These are phyloP conservation scores for Brienomyrus brachyistius DNA, from an alignment of 2,113 vertebrate species.

Conservation along the genomic window DNA sequence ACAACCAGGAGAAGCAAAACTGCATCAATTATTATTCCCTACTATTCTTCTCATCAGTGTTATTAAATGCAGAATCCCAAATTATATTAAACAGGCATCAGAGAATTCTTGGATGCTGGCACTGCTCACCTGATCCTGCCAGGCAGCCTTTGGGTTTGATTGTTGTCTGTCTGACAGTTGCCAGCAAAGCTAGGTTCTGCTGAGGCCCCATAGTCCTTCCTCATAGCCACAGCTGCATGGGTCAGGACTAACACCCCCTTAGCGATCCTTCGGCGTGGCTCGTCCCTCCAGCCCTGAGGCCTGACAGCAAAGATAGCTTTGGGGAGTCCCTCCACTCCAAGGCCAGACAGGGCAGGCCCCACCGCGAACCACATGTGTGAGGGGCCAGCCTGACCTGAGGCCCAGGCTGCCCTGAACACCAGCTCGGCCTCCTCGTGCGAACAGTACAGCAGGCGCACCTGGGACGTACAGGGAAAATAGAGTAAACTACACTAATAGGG, in stretches of 20 bases:
- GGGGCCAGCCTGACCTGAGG: slow-evolving; percentile 73
- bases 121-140: slow-evolving; percentile 72
- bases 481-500: background rate
- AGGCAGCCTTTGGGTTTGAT: slow-evolving; percentile 64
- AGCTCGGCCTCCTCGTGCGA: slow-evolving; percentile 80
- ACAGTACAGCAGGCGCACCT: slow-evolving; percentile 85
- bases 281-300: slow-evolving; percentile 84
- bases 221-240: slow-evolving; percentile 78
- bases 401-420: slow-evolving; percentile 75
- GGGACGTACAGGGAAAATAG: background rate
- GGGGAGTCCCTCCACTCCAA: slow-evolving; percentile 72
- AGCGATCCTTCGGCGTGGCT: slow-evolving; percentile 71
- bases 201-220: slow-evolving; percentile 66
- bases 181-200: slow-evolving; percentile 69
- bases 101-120: background rate
- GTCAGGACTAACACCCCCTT: slow-evolving; percentile 85
- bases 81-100: background rate
- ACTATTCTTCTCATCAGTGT: background rate
- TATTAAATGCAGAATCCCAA: background rate
- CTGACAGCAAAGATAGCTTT: slow-evolving; percentile 79
- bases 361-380: slow-evolving; percentile 91
- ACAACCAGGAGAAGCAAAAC: background rate
- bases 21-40: background rate
- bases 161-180: slow-evolving; percentile 76
- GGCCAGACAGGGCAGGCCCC: slow-evolving; percentile 72